Evolutionary conservation across 2,888 invertebrate genomes (phyloP).

Genomic region (Geotrupes spiniger): DNA sequence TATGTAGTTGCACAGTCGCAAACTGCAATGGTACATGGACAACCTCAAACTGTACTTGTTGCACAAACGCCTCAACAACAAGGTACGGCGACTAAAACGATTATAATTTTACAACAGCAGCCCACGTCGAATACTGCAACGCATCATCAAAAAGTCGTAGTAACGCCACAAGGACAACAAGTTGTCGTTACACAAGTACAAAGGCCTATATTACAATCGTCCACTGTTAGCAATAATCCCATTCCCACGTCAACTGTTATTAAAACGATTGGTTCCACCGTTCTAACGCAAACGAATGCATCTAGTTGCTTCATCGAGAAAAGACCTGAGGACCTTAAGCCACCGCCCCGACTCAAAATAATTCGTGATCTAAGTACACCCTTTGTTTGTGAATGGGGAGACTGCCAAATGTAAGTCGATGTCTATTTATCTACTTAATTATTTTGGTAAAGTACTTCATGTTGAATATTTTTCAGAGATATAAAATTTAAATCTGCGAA

Average conservation of each 20-base stretch:
- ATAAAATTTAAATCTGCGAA: conserved; percentile 67
- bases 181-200: conserved; percentile 62
- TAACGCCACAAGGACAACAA: conserved; percentile 67
- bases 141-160: conserved; percentile 58
- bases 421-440: too few species aligned
- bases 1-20: conserved; percentile 67
- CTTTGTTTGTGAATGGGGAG: conserved; percentile 91
- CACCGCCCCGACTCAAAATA: conserved; percentile 41
- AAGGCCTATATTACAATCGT: conserved; percentile 54
- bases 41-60: conserved; percentile 62
- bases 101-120: conserved; percentile 67
- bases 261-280: conserved; percentile 34
- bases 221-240: conserved; percentile 51
- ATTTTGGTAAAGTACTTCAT: too few species aligned
- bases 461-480: conserved; percentile 46
- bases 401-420: conserved; percentile 68
- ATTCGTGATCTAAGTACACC: conserved; percentile 50
- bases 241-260: conserved; percentile 44
- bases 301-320: conserved; percentile 32
- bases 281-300: conserved; percentile 30
- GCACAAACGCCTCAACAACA: conserved; percentile 67
- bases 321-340: conserved; percentile 31
- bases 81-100: conserved; percentile 64
- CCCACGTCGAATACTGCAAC: conserved; percentile 46
- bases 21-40: conserved; percentile 59